A percentile compares a stretch with the other conserved stretches of the same genome.
These are phyloP conservation scores for Aelia acuminata DNA, from an alignment of 2,888 invertebrate genomes.

Conservation along the genomic window DNA sequence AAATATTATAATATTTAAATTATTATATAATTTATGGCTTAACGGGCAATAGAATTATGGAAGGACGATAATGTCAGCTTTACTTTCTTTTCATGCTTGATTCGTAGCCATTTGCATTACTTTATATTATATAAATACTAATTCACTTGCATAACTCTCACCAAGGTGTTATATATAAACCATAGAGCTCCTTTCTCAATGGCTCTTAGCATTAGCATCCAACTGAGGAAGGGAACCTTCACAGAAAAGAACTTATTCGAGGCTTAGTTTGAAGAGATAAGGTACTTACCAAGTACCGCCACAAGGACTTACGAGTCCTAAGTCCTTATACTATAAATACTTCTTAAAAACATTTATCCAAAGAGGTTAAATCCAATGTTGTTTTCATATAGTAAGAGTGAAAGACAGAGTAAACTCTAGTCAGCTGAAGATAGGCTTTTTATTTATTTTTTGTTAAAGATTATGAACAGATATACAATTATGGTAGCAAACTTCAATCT, in stretches of 20 bases:
- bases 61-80: too few relatives aligned
- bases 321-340: constrained; percentile 44
- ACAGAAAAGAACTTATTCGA: constrained; percentile 33
- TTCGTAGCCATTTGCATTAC: too few relatives aligned
- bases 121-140: too few relatives aligned
- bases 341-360: constrained; percentile 30
- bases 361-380: neutral
- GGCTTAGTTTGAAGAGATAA: constrained; percentile 43
- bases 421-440: neutral
- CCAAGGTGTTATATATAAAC: neutral
- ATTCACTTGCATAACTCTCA: too few relatives aligned
- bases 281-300: constrained; percentile 45
- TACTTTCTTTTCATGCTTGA: too few relatives aligned
- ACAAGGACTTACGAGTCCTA: constrained; percentile 41
- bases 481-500: neutral
- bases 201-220: constrained; percentile 2
- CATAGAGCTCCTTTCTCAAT: neutral
- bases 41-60: too few relatives aligned
- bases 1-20: too few relatives aligned
- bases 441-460: neutral
- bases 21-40: too few relatives aligned
- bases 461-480: neutral
- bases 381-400: neutral
- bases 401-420: neutral
- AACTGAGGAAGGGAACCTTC: neutral